Base-by-base conservation (phyloP, 2,113 vertebrate species). In the Tetraodon nigroviridis region DNA sequence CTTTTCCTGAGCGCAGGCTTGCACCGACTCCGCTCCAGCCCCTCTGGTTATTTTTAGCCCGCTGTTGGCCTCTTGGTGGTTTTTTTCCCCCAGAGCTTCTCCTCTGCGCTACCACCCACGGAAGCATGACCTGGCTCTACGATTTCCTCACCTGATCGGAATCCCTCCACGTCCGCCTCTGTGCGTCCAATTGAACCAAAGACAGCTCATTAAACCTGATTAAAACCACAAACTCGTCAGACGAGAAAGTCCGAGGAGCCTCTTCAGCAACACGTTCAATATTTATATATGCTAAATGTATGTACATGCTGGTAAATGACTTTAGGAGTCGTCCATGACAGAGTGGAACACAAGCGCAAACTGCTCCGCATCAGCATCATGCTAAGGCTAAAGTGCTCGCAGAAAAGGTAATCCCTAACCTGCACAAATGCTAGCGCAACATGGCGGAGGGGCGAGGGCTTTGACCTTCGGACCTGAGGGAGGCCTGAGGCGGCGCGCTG, bases 41-140 rank as follows among this genome's bases (percentile, higher is more conserved):
- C 56, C 61, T 58, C 63, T 24, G 17, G 80, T 66, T 84, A 81
- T 81, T 84, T 83, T 86, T 81, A 83, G 76, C 74, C 41, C 62
- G 55, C 68, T 70, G 51, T 67, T 74, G 67, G 71, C 76, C 82
- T 72, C 73, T 55, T 79, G 70, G 68, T 69, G 60, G 58, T 71
- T 79, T 27, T 27, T 79, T 78, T 76, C 65, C 76, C 77, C 72
- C 27, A 71, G 66, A 61, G 73, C 64, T 79, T 79, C 73, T 68
- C 70, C 75, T 73, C 62, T 61, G 68, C 58, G 51, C 51, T 69
- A 66, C 57, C 66, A 67, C 79, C 75, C 56, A 75, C 6, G 60
- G 56, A 51, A 48, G 37, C 45, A 75, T 58, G 78, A 69, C 66
- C 64, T 69, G 60, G 75, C n/a, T 64, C 58, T 52, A 63, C 53